Evolutionary conservation across 1,140 invertebrate genomes (phyloP), one percentile per base, ranked within the genome.

Genomic region (Globodera rostochiensis): DNA sequence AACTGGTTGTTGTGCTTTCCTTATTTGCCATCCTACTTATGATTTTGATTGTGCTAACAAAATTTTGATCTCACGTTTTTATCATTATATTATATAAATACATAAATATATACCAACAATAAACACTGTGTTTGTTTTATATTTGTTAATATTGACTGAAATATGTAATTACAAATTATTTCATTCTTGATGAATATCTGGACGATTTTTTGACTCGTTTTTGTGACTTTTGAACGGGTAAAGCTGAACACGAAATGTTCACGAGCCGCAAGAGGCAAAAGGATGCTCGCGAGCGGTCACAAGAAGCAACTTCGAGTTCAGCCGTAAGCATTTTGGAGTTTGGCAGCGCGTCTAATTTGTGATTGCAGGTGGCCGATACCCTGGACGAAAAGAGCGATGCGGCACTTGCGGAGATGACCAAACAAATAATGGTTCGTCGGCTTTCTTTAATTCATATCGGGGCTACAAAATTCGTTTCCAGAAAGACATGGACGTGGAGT

Each of bases 31-130:
- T 91, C 45, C 81, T 92, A 73, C 83, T 92, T 47, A 87, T 91
- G 77, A 86, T 92, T 73, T 87, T 91, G 71, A 83, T 92, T 47
- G 88, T 92, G 70, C 89, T 89, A 69, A 87, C 89, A 7, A 91
- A 91, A 86, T 88, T 88, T 79, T 91, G 90, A 87, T 57, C 50
- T 71, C 77, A 70, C 21, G 36, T 36, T 36, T 80, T 21, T 4
- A 45, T 19, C 13, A 9, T 11, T 50, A 47, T 57, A 50, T 67
- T 7, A 47, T 46, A 76, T 6, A 69, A 21, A 76, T 67, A 6
- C 13, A 50, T 25, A 19, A 8, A 50, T 76, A 50, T 13, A 15
- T 49, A 75, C 15, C 50, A 60, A 75, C 13, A 75, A 36, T 36
- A 53, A 53, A 53, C 50, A 53, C 19, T 64, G 3, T 64, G 11